These are phyloP conservation scores for Diorhabda sublineata DNA, from an alignment of 1,140 invertebrate species.

Conservation along the genomic window DNA sequence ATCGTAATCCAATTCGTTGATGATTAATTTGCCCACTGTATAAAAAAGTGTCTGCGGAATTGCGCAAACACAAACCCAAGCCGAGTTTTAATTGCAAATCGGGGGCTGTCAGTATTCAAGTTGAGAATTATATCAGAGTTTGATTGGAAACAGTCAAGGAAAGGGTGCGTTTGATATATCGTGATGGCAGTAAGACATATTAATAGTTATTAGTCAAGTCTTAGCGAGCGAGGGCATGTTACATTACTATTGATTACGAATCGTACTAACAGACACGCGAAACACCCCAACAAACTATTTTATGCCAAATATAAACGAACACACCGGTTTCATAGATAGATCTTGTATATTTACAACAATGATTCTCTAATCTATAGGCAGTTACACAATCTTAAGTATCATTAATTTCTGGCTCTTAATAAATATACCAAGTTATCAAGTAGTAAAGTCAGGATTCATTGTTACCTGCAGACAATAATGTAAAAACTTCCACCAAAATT, in stretches of 20 bases:
- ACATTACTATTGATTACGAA: slow-evolving; percentile 41
- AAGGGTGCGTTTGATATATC: slow-evolving; percentile 40
- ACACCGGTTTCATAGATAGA: not conserved
- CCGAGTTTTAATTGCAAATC: not conserved
- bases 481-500: too few species aligned
- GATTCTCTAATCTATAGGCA: too few species aligned
- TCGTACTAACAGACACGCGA: slow-evolving; percentile 35
- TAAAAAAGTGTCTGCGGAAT: not conserved
- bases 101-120: not conserved
- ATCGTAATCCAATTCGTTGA: too few species aligned
- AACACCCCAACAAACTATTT: slow-evolving; percentile 29
- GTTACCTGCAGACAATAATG: too few species aligned
- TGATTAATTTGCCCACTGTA: too few species aligned
- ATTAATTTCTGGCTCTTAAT: too few species aligned
- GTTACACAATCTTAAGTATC: too few species aligned
- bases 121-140: slow-evolving; percentile 17
- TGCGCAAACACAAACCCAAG: not conserved
- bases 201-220: slow-evolving; percentile 43
- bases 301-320: slow-evolving; percentile 36
- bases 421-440: too few species aligned
- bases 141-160: slow-evolving; percentile 7
- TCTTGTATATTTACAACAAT: too few species aligned
- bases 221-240: slow-evolving; percentile 31
- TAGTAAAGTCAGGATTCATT: too few species aligned
- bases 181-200: slow-evolving; percentile 41